Percentiles rank a stretch among this genome's conserved stretches.
Evolutionary conservation across 2,888 invertebrate species (phyloP).

Genomic region (Drymonia ruficornis): DNA sequence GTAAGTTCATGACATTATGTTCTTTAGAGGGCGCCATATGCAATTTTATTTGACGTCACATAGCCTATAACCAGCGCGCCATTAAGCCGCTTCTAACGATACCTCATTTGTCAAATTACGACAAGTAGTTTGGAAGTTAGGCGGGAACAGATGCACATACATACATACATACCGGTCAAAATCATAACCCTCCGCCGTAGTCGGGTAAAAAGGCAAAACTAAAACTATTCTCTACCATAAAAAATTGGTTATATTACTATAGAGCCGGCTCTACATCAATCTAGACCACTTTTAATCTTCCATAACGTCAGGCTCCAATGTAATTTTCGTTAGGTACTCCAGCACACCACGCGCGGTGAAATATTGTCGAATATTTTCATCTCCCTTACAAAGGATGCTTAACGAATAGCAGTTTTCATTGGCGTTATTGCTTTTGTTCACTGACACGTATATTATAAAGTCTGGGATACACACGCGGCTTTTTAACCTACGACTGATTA

Average conservation of each 20-base stretch:
- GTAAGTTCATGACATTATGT: too few species aligned
- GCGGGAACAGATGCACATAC: too few species aligned
- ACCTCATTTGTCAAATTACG: too few species aligned
- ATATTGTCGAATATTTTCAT: constrained; percentile 51
- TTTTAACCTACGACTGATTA: neutral
- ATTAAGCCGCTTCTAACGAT: too few species aligned
- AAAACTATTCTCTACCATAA: neutral
- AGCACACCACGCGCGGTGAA: constrained; percentile 21
- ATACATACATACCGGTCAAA: too few species aligned
- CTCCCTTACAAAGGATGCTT: constrained; percentile 67
- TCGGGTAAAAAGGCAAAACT: neutral
- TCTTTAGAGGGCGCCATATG: too few species aligned
- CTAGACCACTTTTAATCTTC: constrained; percentile 3
- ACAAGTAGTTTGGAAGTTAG: too few species aligned
- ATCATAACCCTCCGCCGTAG: too few species aligned
- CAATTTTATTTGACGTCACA: too few species aligned
- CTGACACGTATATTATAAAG: constrained; percentile 50
- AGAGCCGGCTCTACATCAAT: neutral
- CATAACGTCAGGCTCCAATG: constrained; percentile 2
- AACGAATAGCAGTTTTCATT: constrained; percentile 73
- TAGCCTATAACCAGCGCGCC: too few species aligned
- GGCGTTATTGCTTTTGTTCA: constrained; percentile 76
- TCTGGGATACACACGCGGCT: neutral
- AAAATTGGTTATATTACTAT: neutral
- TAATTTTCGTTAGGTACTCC: constrained; percentile 12